Conservation (phyloP, 35 echinoderm and acorn worm genomes). For the Ophioderma brevispina region DNA sequence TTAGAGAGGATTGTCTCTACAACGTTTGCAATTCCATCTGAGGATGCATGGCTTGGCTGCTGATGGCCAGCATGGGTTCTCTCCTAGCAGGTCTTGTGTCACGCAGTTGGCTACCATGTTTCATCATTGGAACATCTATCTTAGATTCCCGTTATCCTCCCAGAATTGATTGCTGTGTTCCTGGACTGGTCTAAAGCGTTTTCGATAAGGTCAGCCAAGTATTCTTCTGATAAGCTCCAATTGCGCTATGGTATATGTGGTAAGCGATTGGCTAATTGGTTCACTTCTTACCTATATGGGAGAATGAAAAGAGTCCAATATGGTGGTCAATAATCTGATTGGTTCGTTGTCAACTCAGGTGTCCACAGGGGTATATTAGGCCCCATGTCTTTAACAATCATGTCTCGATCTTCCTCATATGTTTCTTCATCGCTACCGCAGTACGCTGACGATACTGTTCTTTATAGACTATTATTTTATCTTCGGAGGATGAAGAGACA, state of each 20-base stretch:
- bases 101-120: too few species aligned
- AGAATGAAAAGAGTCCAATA: too few species aligned
- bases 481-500: not conserved
- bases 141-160: not conserved
- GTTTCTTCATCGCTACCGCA: not conserved
- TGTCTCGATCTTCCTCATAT: not conserved
- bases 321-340: too few species aligned
- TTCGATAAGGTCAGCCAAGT: conserved; percentile 1
- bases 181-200: conserved; percentile 18
- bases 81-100: not conserved
- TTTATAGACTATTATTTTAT: not conserved
- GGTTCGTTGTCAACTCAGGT: too few species aligned
- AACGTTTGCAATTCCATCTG: not conserved
- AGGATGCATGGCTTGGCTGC: not conserved
- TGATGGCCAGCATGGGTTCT: not conserved
- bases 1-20: not conserved
- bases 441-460: too few species aligned
- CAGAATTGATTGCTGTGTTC: conserved; percentile 25
- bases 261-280: too few species aligned
- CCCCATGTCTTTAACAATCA: not conserved
- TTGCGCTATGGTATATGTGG: not conserved
- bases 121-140: conserved; percentile 5
- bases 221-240: not conserved
- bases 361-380: not conserved
- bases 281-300: not conserved